phyloP scores from a whole-genome alignment of 1,140 invertebrate species.

The Drosophila bipectinata region DNA sequence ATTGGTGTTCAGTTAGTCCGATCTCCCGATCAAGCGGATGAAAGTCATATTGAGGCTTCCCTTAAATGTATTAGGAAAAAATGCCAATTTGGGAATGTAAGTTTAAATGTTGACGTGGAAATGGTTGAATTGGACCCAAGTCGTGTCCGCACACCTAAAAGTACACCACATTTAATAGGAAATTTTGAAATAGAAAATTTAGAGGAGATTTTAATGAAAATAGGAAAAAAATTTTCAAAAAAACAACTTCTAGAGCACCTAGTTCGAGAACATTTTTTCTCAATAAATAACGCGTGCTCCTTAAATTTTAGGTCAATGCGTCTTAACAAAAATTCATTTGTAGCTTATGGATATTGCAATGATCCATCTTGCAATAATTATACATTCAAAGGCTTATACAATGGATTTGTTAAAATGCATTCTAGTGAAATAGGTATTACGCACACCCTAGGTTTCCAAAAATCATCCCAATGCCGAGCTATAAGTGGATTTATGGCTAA shows the following conservation, averaged over 20 bases:
- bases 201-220: neutral
- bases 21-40: too few species aligned
- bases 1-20: too few species aligned
- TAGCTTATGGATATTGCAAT: neutral
- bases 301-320: neutral
- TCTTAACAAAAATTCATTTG: neutral
- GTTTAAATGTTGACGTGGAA: constrained; percentile 1
- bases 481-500: too few species aligned
- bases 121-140: neutral
- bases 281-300: neutral
- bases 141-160: too few species aligned
- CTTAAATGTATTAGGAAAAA: too few species aligned
- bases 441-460: too few species aligned
- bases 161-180: too few species aligned
- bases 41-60: too few species aligned
- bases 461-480: too few species aligned
- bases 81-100: too few species aligned
- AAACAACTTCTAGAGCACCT: neutral
- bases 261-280: too few species aligned
- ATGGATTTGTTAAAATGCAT: neutral
- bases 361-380: neutral
- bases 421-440: too few species aligned
- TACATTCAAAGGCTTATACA: neutral
- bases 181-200: neutral
- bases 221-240: neutral